Evolutionary conservation across 2,797 vertebrate genomes (phyloP), one percentile per base, ranked within the genome.

Genomic region (Hypotaenidia philippensis): DNA sequence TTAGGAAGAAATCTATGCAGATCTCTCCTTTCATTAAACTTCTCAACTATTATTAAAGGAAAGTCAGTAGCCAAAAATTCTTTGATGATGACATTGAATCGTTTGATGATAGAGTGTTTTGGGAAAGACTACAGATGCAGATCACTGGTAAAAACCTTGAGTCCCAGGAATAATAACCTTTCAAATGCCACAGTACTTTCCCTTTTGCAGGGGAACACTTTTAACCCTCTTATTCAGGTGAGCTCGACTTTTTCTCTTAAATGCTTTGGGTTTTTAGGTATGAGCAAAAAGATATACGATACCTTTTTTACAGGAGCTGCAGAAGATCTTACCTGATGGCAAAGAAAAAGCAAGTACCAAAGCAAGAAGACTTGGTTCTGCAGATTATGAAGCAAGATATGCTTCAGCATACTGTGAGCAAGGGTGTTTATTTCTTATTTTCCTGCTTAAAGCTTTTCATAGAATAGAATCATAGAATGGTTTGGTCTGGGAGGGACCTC

Each of bases 1-100:
- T 97, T 98, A 97, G 97, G 97, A 98, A 97, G 95, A 97, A 96
- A 93, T 94, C 89, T 87, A 77, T 94, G 92, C 68, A 95, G 94
- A 95, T 96, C 97, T 97, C 97, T 97, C 97, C 96, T 97, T 96
- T 98, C 97, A 98, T 98, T 98, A 97, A 96, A 95, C 92, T 97
- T 97, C 94, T 98, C 96, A 97, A 97, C 97, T 97, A 80, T 97
- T 97, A 97, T 98, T 97, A 97, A 96, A 96, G 97, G 84, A 96
- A 97, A 97, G 92, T 92, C 94, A 97, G 96, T 96, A 97, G 95
- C 97, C 97, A 97, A 96, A 94, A 97, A 97, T 97, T 97, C 96
- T 97, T 97, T 96, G 96, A 97, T 97, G 96, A 97, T 97, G 96
- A 97, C 96, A 97, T 95, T 90, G 93, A 97, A 97, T 95, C 89